A percentile compares a stretch with the other conserved stretches of the same genome.
Evolutionary conservation across 1,140 invertebrate genomes (phyloP).

Genomic region (Drosophila carrolli): DNA sequence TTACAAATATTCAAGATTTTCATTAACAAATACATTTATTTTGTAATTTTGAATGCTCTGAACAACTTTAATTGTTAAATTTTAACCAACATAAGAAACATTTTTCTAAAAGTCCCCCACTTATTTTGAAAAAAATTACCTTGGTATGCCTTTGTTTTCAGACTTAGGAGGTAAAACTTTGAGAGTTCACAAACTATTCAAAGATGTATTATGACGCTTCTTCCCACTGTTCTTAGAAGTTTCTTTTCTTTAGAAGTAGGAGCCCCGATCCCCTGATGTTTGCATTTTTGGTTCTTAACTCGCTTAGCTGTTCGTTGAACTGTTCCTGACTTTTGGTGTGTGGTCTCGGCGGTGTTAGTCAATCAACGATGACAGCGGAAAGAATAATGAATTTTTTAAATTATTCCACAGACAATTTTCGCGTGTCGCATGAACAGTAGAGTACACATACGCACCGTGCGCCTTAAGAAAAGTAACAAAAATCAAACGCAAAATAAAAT

Average conservation of each 20-base stretch:
- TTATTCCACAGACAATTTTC: conserved; percentile 11
- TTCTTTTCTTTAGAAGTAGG: background rate
- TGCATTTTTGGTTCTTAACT: conserved; percentile 59
- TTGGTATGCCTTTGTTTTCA: conserved; percentile 4
- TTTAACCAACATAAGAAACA: background rate
- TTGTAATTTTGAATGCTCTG: background rate
- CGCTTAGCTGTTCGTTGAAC: conserved; percentile 73
- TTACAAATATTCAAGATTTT: background rate
- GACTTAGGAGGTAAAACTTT: background rate
- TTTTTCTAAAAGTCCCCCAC: background rate
- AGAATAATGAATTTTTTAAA: conserved; percentile 28
- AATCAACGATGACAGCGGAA: conserved; percentile 54
- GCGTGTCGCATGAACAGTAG: conserved; percentile 10
- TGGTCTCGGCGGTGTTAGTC: conserved; percentile 52
- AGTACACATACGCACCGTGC: conserved; percentile 14
- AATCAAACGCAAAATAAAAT: conserved; percentile 35
- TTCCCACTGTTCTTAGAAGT: conserved; percentile 6
- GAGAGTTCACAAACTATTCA: conserved; percentile 23
- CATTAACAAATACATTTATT: too few relatives aligned
- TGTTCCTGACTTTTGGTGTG: conserved; percentile 23
- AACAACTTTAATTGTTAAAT: background rate
- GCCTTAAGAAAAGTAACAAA: conserved; percentile 26
- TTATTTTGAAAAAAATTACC: background rate
- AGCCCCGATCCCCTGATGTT: conserved; percentile 18
- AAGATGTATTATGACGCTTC: conserved; percentile 30